These are phyloP conservation scores for Drosophila ironensis DNA, from an alignment of 1,140 invertebrate genomes.

Conservation along the genomic window DNA sequence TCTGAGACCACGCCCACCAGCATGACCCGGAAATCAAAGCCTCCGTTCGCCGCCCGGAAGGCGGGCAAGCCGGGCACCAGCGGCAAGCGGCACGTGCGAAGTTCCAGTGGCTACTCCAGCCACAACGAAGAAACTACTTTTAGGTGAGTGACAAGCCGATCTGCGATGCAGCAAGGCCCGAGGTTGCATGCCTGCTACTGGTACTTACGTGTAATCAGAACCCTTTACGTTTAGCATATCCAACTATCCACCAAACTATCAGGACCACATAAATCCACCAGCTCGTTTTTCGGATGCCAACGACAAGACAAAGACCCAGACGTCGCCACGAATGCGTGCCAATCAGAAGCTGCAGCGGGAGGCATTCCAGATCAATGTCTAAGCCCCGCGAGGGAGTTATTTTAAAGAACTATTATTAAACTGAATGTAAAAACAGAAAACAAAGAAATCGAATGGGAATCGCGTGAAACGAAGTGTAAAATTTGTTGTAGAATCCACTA, in stretches of 20 bases:
- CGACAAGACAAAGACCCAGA: slow-evolving; percentile 82
- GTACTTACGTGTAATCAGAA: slow-evolving; percentile 69
- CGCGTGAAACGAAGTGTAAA: slow-evolving; percentile 52
- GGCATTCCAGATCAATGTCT: slow-evolving; percentile 88
- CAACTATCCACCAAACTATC: slow-evolving; percentile 87
- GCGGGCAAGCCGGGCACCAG: slow-evolving; percentile 83
- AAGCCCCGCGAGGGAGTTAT: slow-evolving; percentile 44
- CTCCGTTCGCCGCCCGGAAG: slow-evolving; percentile 85
- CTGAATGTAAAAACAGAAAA: slow-evolving; percentile 39
- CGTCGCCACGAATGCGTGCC: slow-evolving; percentile 81
- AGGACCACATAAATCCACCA: slow-evolving; percentile 89
- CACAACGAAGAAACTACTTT: slow-evolving; percentile 92
- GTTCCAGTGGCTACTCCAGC: slow-evolving; percentile 89
- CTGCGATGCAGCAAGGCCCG: background rate
- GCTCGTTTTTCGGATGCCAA: slow-evolving; percentile 87
- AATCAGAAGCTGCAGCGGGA: slow-evolving; percentile 85
- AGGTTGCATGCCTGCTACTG: slow-evolving; percentile 16
- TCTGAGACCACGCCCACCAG: slow-evolving; percentile 87
- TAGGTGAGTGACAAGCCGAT: slow-evolving; percentile 85
- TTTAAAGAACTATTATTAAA: slow-evolving; percentile 39
- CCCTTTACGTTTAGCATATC: slow-evolving; percentile 85
- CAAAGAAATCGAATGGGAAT: slow-evolving; percentile 13
- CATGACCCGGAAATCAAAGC: slow-evolving; percentile 86
- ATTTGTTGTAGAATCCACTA: slow-evolving; percentile 68
- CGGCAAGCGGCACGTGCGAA: slow-evolving; percentile 86